phyloP scores from a whole-genome alignment of 2,797 vertebrate species.

The Heteromormyrus szaboi region DNA sequence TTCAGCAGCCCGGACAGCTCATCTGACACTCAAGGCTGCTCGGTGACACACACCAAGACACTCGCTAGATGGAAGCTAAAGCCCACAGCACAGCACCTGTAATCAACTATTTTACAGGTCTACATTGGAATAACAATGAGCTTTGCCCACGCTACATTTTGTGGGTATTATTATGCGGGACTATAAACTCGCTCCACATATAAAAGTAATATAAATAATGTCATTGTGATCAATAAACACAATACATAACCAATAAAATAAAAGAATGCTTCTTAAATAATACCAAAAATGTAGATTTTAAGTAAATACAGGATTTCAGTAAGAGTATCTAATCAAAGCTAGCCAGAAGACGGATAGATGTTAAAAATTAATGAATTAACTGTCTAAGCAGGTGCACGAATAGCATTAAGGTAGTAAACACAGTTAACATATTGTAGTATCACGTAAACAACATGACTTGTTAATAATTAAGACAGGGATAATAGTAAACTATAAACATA shows the following conservation, averaged over 20 bases:
- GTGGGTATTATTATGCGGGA: background rate
- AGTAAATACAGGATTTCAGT: background rate
- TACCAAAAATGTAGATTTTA: background rate
- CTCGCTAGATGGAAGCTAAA: background rate
- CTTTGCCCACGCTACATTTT: background rate
- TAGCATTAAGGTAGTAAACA: background rate
- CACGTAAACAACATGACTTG: background rate
- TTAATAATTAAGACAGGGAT: background rate
- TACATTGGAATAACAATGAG: background rate
- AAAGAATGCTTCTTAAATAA: background rate
- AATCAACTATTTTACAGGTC: background rate
- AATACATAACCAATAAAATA: background rate
- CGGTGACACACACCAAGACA: background rate
- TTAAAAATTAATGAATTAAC: background rate
- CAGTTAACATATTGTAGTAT: background rate
- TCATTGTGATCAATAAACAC: background rate
- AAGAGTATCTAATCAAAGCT: background rate
- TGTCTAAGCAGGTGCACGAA: background rate
- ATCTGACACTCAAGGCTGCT: background rate
- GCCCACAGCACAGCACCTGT: background rate
- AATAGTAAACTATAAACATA: background rate
- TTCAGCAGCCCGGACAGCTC: slow-evolving; percentile 3
- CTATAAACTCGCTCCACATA: background rate
- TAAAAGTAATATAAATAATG: background rate
- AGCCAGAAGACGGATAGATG: background rate